Evolutionary conservation across 2,113 vertebrate genomes (phyloP), one percentile per base, ranked within the genome.

Genomic region (Serilophus lunatus): DNA sequence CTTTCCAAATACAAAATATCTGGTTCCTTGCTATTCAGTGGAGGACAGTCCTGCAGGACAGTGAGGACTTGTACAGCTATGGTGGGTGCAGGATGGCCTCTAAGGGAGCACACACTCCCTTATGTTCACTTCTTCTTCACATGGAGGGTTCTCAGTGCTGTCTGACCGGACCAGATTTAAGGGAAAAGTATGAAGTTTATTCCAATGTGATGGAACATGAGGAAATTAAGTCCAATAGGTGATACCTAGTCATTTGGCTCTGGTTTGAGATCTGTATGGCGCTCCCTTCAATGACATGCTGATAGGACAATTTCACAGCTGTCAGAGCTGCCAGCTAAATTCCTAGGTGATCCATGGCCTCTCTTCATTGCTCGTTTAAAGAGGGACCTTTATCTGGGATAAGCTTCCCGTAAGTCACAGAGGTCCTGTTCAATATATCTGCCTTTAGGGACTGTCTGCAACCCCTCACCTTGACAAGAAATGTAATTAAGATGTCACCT

Each of bases 221-320:
- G 33, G 16, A 82, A 88, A 68, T 42, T 8, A 54, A 64, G 69
- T 49, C 44, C 26, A 64, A 7, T 7, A 28, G 49, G 22, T 0
- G 6, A 38, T 50, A 63, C 9, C 19, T 23, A 9, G 25, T 24
- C 25, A 54, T 47, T 76, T 42, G 47, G 35, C 23, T 82, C 57
- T 2, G 1, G 31, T 86, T 69, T 47, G 56, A 47, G 50, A 38
- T 74, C 45, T 57, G 31, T 42, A 42, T 53, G 64, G 59, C 0
- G 0, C 42, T 86, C 20, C 29, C 38, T 77, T 81, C 69, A 61
- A 18, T 70, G 64, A 38, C 72, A 84, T 70, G 83, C 72, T 63
- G 72, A 84, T 63, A 50, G 60, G 80, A 88, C 80, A 95, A 54
- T 86, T 93, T 92, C 83, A 86, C 80, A 91, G 60, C 68, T 91